Evolutionary conservation across 2,888 invertebrate genomes (phyloP).

Genomic region (Pinctada fucata): DNA sequence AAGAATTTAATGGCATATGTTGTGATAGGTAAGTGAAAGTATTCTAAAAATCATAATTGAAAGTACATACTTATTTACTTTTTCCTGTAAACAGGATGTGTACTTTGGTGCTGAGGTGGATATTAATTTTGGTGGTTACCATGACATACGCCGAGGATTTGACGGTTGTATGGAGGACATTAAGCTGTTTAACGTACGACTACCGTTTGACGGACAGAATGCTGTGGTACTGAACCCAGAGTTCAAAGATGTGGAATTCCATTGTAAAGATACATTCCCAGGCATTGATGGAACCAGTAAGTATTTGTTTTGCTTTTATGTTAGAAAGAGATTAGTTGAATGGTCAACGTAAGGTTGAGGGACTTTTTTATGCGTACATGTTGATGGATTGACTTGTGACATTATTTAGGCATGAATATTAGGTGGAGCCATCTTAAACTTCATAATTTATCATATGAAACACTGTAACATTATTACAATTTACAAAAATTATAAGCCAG

Average conservation of each 20-base stretch:
- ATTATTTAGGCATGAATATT: too few species aligned
- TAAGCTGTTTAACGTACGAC: conserved; percentile 84
- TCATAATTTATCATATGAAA: too few species aligned
- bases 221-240: conserved; percentile 74
- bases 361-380: neutral
- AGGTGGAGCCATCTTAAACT: too few species aligned
- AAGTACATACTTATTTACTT: too few species aligned
- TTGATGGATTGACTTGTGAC: too few species aligned
- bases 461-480: too few species aligned
- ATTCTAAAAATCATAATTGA: too few species aligned
- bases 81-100: conserved; percentile 79
- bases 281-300: conserved; percentile 49
- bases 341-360: too few species aligned
- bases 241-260: conserved; percentile 74
- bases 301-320: conserved; percentile 19
- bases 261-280: conserved; percentile 72
- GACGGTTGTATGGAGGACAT: conserved; percentile 94
- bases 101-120: conserved; percentile 89
- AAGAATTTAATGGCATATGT: too few species aligned
- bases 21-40: too few species aligned
- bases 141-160: conserved; percentile 87
- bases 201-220: conserved; percentile 82
- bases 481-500: too few species aligned
- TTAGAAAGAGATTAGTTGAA: neutral
- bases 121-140: conserved; percentile 60